Evolutionary conservation across 2,113 vertebrate species (phyloP).

Genomic region (Anoplopoma fimbria): DNA sequence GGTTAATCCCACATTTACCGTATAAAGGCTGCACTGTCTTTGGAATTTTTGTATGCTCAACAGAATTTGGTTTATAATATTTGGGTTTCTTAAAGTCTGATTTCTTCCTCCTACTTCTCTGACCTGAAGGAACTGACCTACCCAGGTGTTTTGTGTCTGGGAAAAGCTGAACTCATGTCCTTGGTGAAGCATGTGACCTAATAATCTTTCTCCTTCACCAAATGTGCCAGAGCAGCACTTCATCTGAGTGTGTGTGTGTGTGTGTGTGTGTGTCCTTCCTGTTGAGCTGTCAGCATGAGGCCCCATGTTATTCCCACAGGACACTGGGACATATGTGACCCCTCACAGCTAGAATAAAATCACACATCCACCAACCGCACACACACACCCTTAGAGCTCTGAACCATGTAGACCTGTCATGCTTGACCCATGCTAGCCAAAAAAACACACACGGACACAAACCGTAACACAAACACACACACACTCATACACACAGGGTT

Average conservation of each 20-base stretch:
- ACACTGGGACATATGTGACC: slow-evolving; percentile 59
- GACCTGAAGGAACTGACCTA: slow-evolving; percentile 41
- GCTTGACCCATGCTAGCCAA: slow-evolving; percentile 23
- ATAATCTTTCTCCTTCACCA: slow-evolving; percentile 65
- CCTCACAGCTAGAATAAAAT: slow-evolving; percentile 53
- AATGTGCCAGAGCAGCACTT: slow-evolving; percentile 70
- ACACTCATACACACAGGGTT: slow-evolving; percentile 11
- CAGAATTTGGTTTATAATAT: slow-evolving; percentile 12
- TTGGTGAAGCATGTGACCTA: slow-evolving; percentile 68
- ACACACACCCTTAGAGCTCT: background rate
- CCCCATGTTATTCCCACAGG: slow-evolving; percentile 56
- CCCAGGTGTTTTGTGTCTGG: slow-evolving; percentile 54
- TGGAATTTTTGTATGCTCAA: background rate
- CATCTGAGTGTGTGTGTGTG: slow-evolving; percentile 33
- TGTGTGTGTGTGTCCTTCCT: slow-evolving; percentile 42
- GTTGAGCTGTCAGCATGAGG: slow-evolving; percentile 61
- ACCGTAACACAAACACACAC: slow-evolving; percentile 11
- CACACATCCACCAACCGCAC: slow-evolving; percentile 29
- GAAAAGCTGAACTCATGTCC: slow-evolving; percentile 54
- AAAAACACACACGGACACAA: slow-evolving; percentile 5
- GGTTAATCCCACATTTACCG: background rate
- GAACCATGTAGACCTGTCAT: slow-evolving; percentile 34
- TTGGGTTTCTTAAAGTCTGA: background rate
- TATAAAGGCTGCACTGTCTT: background rate
- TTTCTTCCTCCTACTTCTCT: slow-evolving; percentile 1